phyloP scores from a whole-genome alignment of 1,140 invertebrate species.

The Oedothorax gibbosus region DNA sequence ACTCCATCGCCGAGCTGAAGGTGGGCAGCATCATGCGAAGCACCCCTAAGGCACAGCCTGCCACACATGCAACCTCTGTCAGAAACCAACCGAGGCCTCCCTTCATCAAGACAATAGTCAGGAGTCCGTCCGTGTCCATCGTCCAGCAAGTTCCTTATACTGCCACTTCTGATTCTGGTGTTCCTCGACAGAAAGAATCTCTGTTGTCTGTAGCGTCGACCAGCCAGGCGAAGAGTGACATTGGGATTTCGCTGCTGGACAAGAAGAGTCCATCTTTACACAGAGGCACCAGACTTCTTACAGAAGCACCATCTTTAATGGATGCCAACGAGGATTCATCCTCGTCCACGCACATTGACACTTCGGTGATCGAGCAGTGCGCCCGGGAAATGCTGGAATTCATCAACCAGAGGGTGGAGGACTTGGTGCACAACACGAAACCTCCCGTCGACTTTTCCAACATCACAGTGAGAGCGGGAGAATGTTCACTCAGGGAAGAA shows the following conservation, averaged over 20 bases:
- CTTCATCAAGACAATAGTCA: too few species aligned
- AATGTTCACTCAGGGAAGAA: neutral
- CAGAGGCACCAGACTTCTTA: too few species aligned
- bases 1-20: constrained; percentile 46
- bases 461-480: neutral
- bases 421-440: neutral
- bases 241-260: too few species aligned
- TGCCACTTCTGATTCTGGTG: too few species aligned
- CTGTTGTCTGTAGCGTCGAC: too few species aligned
- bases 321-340: constrained; percentile 9
- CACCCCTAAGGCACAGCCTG: neutral
- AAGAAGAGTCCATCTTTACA: too few species aligned
- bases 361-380: constrained; percentile 23
- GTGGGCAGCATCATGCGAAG: neutral
- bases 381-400: constrained; percentile 36
- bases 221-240: too few species aligned
- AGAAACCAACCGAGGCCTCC: too few species aligned
- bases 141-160: too few species aligned
- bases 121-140: too few species aligned
- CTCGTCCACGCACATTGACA: neutral
- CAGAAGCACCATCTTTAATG: too few species aligned
- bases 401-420: constrained; percentile 33
- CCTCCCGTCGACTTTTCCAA: neutral
- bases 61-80: neutral
- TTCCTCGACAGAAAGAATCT: too few species aligned